Evolutionary conservation across 2,888 invertebrate species (phyloP), one percentile per base, ranked within the genome.

Genomic region (Argyresthia albistria): DNA sequence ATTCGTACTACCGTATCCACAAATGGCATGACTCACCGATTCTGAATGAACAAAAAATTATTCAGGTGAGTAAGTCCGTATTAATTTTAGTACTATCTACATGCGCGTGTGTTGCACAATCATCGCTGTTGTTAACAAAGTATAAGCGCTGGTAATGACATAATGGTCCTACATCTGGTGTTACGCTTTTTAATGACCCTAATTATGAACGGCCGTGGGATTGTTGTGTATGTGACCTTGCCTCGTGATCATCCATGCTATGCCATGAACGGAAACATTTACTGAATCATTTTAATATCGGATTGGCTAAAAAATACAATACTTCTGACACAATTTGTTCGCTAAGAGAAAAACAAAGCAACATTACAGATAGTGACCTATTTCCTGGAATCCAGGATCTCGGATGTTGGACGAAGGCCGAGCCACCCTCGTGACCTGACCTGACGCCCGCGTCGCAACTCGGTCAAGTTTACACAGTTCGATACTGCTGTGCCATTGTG

Each of bases 401-500:
- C 66, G 65, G 62, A 66, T 65, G 66, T 63, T 65, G 63, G 60
- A 67, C 67, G 64, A 65, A 70, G 67, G 69, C 65, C 66, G 59
- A 59, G 60, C 60, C 59, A 58, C 63, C 57, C 66, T 59, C 59
- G 60, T 57, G 67, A 61, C 65, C 62, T 64, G 36, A 36, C 36
- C 45, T 51, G 51, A 45, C 43, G 15, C 9, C 8, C 11, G 45
- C 55, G 57, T 47, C 51, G 48, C 55, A 71, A 63, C 59, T 68
- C 54, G 70, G 71, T 70, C 71, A 72, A 71, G 71, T 70, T 70
- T 69, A 64, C 54, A 59, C 57, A 57, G 56, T 56, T 14, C 46
- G 35, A 46, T 35, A 48, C 58, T 56, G 52, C 45, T 52, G 51
- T 2, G 25, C 50, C n/a, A 46, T 25, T 7, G 35, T 11, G 9